Conservation (phyloP, 2,888 invertebrate genomes). For the Strigamia transsilvanica region DNA sequence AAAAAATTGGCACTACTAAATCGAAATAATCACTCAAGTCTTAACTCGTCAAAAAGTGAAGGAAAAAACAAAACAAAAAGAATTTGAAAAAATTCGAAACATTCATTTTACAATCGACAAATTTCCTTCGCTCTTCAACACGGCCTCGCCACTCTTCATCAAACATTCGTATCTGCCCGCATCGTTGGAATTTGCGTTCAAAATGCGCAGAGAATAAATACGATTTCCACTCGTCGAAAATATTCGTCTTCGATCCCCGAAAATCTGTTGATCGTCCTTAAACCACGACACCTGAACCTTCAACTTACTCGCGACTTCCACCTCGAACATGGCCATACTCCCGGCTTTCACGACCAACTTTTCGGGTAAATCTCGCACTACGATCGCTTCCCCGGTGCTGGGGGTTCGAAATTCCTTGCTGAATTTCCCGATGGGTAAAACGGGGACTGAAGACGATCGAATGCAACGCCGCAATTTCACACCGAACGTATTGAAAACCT, state of each 20-base stretch:
- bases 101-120: neutral
- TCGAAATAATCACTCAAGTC: neutral
- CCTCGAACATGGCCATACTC: constrained; percentile 42
- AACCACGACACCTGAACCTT: constrained; percentile 80
- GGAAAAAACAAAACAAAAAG: neutral
- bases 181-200: constrained; percentile 7
- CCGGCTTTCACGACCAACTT: neutral
- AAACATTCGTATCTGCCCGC: constrained; percentile 1
- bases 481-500: neutral
- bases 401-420: neutral
- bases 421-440: neutral
- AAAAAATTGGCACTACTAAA: neutral
- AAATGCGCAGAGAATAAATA: constrained; percentile 9
- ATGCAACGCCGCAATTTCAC: neutral
- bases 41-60: neutral
- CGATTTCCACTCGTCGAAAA: constrained; percentile 13
- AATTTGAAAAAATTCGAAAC: neutral
- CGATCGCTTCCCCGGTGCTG: neutral
- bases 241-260: constrained; percentile 22
- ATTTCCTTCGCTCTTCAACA: neutral
- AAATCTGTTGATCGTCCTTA: constrained; percentile 72
- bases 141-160: neutral
- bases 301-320: constrained; percentile 79
- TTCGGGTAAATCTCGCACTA: neutral
- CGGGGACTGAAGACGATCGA: constrained; percentile 9